These are phyloP conservation scores for Ophion slaviceki DNA, from an alignment of 2,888 invertebrate species.

Conservation along the genomic window DNA sequence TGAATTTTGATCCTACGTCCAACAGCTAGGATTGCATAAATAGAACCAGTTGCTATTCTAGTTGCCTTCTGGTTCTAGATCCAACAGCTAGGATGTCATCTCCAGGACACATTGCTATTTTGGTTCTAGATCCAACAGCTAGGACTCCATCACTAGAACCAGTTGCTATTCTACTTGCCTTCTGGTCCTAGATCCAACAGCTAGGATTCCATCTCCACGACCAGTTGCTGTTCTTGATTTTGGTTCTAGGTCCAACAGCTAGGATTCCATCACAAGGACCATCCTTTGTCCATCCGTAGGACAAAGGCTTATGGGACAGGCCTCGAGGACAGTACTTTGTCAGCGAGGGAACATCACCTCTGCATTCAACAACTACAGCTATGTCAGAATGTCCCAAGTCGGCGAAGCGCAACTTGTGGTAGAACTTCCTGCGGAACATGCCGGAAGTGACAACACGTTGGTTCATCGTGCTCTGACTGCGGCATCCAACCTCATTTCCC, in stretches of 20 bases:
- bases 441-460: background rate
- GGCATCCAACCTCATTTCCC: constrained; percentile 11
- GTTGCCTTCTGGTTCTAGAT: background rate
- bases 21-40: background rate
- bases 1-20: background rate
- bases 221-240: background rate
- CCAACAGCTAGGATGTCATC: background rate
- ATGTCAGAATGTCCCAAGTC: background rate
- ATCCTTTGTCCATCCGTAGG: background rate
- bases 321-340: background rate
- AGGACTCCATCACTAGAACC: too few relatives aligned
- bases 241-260: background rate
- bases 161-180: too few relatives aligned
- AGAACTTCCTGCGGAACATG: background rate
- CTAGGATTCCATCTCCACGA: background rate
- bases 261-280: background rate
- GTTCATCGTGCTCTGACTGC: constrained; percentile 39
- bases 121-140: background rate
- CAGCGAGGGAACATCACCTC: background rate
- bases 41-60: background rate
- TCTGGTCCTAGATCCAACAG: background rate
- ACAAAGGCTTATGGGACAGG: background rate
- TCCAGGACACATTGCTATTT: too few relatives aligned
- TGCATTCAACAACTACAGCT: background rate
- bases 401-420: background rate